Conservation (phyloP, 2,113 vertebrate genomes). For the Aleadryas rufinucha region DNA sequence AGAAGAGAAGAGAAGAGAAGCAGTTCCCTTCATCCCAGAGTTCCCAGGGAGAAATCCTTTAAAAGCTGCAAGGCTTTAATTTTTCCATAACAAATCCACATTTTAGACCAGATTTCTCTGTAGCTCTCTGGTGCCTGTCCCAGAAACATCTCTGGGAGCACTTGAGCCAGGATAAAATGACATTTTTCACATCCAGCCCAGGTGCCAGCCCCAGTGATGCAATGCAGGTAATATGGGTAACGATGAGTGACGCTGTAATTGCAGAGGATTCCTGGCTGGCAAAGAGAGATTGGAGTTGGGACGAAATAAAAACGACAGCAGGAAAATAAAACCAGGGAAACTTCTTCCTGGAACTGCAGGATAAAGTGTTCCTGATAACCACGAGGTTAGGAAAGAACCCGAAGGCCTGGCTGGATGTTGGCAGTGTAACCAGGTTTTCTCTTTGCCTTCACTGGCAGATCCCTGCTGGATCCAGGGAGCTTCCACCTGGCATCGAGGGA, state of each 20-base stretch:
- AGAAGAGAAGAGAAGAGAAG: not conserved
- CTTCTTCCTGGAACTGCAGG: not conserved
- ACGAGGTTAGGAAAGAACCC: not conserved
- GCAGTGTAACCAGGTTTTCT: not conserved
- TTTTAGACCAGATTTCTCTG: not conserved
- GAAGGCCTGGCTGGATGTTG: not conserved
- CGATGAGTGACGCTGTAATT: constrained; percentile 55
- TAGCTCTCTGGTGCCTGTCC: not conserved
- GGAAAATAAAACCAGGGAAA: not conserved
- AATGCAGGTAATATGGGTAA: constrained; percentile 7
- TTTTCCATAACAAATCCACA: not conserved
- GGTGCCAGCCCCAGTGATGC: constrained; percentile 30
- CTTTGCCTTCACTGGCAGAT: not conserved
- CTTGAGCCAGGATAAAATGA: not conserved
- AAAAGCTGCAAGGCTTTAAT: not conserved
- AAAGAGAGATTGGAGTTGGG: constrained; percentile 10
- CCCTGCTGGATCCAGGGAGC: not conserved
- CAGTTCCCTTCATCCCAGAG: not conserved
- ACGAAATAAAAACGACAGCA: not conserved
- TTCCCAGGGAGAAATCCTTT: not conserved
- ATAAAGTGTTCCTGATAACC: not conserved
- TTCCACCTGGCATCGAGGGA: constrained; percentile 45
- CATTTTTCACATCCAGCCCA: not conserved
- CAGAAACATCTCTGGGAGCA: not conserved
- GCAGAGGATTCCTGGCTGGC: constrained; percentile 15